These are phyloP conservation scores for Acanthurus tractus DNA, from an alignment of 2,797 vertebrate species.

Conservation along the genomic window DNA sequence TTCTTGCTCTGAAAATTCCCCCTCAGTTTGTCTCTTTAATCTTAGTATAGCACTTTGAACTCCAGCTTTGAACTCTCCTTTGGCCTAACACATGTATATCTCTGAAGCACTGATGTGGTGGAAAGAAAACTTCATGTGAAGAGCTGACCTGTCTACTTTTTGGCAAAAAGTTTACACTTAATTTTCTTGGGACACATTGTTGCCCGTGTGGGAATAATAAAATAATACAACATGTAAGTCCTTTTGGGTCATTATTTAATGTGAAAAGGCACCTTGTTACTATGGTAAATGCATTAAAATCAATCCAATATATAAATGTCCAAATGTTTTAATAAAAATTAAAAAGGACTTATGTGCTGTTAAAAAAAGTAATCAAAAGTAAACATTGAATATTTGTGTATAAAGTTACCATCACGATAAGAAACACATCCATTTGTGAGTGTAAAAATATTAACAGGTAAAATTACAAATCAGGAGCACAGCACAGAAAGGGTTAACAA, in stretches of 20 bases:
- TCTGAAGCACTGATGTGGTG: slow-evolving; percentile 38
- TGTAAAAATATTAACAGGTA: no score
- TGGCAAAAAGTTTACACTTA: slow-evolving; percentile 23
- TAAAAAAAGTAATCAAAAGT: no score
- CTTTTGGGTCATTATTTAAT: slow-evolving; percentile 4
- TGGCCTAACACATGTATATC: slow-evolving; percentile 25
- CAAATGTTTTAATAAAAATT: no score
- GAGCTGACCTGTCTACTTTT: slow-evolving; percentile 39
- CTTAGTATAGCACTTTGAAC: slow-evolving; percentile 55
- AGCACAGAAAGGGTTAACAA: no score
- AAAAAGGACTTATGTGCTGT: no score
- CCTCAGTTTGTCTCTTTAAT: slow-evolving; percentile 45
- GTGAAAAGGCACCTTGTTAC: background rate
- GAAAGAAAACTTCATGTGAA: slow-evolving; percentile 50
- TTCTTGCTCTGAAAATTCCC: slow-evolving; percentile 35
- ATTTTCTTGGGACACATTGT: slow-evolving; percentile 6
- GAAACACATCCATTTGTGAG: no score
- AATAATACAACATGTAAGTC: slow-evolving; percentile 1
- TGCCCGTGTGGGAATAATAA: background rate
- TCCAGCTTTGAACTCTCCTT: slow-evolving; percentile 49
- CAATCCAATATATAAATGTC: no score
- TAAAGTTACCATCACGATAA: no score
- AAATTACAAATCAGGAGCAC: no score
- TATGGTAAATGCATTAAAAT: background rate
- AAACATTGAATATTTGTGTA: no score